Evolutionary conservation across 2,888 invertebrate species (phyloP).

Genomic region (Apodemia zela): DNA sequence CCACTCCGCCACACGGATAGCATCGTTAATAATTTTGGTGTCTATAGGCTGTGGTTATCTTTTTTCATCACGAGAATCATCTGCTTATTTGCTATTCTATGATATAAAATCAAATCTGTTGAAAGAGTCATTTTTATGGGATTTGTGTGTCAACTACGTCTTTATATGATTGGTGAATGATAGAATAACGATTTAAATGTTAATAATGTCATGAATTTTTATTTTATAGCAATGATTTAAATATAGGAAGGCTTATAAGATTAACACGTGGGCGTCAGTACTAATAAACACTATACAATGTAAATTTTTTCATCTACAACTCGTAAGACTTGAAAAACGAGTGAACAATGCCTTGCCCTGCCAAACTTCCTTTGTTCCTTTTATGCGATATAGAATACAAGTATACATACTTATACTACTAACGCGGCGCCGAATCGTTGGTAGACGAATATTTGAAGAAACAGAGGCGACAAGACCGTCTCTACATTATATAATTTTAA

Average conservation of each 20-base stretch:
- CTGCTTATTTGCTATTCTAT: too few relatives aligned
- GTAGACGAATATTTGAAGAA: constrained; percentile 26
- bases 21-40: too few relatives aligned
- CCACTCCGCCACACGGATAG: too few relatives aligned
- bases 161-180: background rate
- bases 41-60: too few relatives aligned
- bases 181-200: constrained; percentile 10
- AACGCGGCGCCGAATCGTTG: constrained; percentile 46
- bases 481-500: background rate
- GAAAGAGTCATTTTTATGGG: too few relatives aligned
- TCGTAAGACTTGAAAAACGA: constrained; percentile 51
- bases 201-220: background rate
- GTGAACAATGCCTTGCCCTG: constrained; percentile 62
- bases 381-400: constrained; percentile 40
- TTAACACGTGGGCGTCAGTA: constrained; percentile 44
- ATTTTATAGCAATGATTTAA: background rate
- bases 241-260: background rate
- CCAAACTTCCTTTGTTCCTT: constrained; percentile 76
- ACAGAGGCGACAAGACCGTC: constrained; percentile 24
- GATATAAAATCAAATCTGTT: too few relatives aligned
- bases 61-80: too few relatives aligned
- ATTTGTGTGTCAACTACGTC: too few relatives aligned
- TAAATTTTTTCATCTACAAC: constrained; percentile 58
- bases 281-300: constrained; percentile 45
- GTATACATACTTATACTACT: constrained; percentile 37